phyloP scores from a whole-genome alignment of 2,888 invertebrate species.

The Toxonevra muliebris region DNA sequence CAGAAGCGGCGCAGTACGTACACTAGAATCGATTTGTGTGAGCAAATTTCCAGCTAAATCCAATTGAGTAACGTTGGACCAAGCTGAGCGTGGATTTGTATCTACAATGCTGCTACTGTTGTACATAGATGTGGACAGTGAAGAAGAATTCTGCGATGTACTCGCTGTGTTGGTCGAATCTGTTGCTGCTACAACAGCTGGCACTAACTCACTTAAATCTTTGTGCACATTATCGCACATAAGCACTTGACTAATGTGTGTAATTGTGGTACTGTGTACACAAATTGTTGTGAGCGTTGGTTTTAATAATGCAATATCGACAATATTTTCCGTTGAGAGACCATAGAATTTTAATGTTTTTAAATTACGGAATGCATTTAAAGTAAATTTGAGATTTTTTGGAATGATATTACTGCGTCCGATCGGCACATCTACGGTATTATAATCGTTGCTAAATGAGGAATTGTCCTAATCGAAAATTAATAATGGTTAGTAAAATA shows the following conservation, averaged over 20 bases:
- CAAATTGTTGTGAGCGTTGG: conserved; percentile 66
- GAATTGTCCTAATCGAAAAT: conserved; percentile 18
- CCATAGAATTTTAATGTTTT: conserved; percentile 75
- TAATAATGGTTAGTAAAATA: not conserved
- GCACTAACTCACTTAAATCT: conserved; percentile 39
- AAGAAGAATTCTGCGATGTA: conserved; percentile 34
- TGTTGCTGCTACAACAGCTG: not conserved
- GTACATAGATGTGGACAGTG: conserved; percentile 5
- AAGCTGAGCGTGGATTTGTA: conserved; percentile 52
- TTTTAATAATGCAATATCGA: conserved; percentile 66
- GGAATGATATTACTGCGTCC: conserved; percentile 87
- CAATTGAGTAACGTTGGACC: conserved; percentile 75
- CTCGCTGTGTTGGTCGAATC: conserved; percentile 25
- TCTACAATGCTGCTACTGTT: conserved; percentile 16
- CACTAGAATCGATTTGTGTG: conserved; percentile 80
- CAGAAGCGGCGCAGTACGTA: conserved; percentile 78
- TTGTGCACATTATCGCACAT: conserved; percentile 88
- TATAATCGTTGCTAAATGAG: conserved; percentile 51
- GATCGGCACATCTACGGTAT: conserved; percentile 67
- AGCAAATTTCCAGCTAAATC: conserved; percentile 85
- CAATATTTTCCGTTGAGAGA: conserved; percentile 75
- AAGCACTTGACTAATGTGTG: conserved; percentile 77
- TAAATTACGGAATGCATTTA: conserved; percentile 85
- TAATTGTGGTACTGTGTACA: conserved; percentile 62
- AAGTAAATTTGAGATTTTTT: conserved; percentile 80